A percentile compares a stretch with the other conserved stretches of the same genome.
These are phyloP conservation scores for Phenganax subtilis DNA, from an alignment of 92 coral and sea anemone species.

Conservation along the genomic window DNA sequence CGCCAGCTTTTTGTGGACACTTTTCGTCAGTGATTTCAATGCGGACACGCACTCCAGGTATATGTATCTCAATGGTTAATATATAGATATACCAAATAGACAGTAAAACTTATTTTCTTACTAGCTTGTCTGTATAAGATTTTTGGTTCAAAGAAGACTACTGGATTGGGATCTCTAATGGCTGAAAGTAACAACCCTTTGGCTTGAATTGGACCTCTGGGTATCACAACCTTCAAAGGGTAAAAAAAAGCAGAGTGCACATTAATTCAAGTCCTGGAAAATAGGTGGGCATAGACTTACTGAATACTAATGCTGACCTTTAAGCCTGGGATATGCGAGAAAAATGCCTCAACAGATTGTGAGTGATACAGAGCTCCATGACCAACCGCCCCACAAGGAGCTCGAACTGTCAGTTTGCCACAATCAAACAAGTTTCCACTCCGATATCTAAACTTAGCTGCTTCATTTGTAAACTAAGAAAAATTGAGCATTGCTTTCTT, in stretches of 20 bases:
- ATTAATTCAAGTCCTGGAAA: no score
- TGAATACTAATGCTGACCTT: slow-evolving; percentile 52
- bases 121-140: slow-evolving; percentile 94
- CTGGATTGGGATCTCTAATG: slow-evolving; percentile 89
- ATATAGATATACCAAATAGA: neutral
- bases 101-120: slow-evolving; percentile 3
- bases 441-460: slow-evolving; percentile 82
- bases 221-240: slow-evolving; percentile 73
- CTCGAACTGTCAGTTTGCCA: slow-evolving; percentile 89
- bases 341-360: slow-evolving; percentile 90
- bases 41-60: no score
- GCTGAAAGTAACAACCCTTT: slow-evolving; percentile 85
- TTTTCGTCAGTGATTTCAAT: neutral
- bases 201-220: slow-evolving; percentile 94
- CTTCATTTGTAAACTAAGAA: slow-evolving; percentile 75
- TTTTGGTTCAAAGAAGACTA: slow-evolving; percentile 84
- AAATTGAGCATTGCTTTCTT: neutral
- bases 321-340: slow-evolving; percentile 89
- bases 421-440: slow-evolving; percentile 93
- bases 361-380: slow-evolving; percentile 98
- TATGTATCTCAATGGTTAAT: neutral
- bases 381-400: slow-evolving; percentile 98
- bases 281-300: neutral
- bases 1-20: no score
- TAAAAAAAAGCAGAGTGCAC: neutral